A percentile compares a stretch with the other conserved stretches of the same genome.
These are phyloP conservation scores for Mechanitis messenoides DNA, from an alignment of 2,888 invertebrate species.

Conservation along the genomic window DNA sequence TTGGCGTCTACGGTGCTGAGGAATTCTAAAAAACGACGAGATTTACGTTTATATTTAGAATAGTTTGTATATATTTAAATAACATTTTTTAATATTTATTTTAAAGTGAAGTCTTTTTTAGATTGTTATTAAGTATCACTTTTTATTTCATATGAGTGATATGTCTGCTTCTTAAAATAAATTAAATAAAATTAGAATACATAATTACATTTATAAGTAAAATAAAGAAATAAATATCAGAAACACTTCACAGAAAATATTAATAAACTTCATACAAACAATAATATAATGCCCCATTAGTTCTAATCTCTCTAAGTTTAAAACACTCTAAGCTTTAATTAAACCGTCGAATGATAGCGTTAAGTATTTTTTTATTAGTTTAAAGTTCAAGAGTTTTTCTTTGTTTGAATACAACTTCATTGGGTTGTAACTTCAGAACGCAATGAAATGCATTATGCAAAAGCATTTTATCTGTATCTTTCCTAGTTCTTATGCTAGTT, in stretches of 20 bases:
- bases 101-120: too few relatives aligned
- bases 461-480: background rate
- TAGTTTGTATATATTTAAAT: background rate
- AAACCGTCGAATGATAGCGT: conserved; percentile 22
- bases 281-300: background rate
- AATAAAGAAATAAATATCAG: background rate
- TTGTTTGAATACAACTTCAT: conserved; percentile 11
- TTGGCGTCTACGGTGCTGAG: conserved; percentile 17
- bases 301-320: conserved; percentile 9
- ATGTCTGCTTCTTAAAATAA: too few relatives aligned
- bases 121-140: too few relatives aligned
- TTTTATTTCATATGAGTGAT: too few relatives aligned
- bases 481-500: background rate
- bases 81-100: too few relatives aligned
- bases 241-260: background rate
- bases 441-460: conserved; percentile 1
- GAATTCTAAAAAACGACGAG: conserved; percentile 7
- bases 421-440: conserved; percentile 10
- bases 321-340: conserved; percentile 24
- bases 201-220: too few relatives aligned
- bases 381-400: conserved; percentile 13
- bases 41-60: conserved; percentile 4
- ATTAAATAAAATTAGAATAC: too few relatives aligned
- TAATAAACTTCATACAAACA: conserved; percentile 6
- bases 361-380: conserved; percentile 21